Conservation (phyloP, 2,797 vertebrate genomes). For the Meda fulgida region DNA sequence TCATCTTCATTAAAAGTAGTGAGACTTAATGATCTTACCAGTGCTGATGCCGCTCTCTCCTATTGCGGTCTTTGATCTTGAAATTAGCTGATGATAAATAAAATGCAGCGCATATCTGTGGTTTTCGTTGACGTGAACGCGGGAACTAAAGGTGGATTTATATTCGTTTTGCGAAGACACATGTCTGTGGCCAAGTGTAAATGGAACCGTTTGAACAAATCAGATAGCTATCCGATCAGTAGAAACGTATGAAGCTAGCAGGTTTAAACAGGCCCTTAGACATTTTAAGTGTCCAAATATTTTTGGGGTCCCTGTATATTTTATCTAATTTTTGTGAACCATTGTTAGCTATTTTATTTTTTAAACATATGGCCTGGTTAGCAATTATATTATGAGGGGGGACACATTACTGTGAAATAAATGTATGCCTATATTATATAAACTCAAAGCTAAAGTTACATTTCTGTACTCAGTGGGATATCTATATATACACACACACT, state of each 20-base stretch:
- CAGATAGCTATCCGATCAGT: neutral
- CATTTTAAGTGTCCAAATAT: constrained; percentile 28
- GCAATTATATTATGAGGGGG: neutral
- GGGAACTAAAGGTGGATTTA: neutral
- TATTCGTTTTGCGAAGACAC: neutral
- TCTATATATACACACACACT: neutral
- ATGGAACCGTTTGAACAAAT: neutral
- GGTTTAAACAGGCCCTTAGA: neutral
- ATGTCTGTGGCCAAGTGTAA: neutral
- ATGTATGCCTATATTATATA: too few species aligned
- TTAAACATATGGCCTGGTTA: neutral
- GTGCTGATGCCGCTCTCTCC: constrained; percentile 8
- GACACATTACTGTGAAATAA: neutral
- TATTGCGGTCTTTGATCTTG: constrained; percentile 1
- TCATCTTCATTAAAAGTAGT: constrained; percentile 5
- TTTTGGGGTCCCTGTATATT: neutral
- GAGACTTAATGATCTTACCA: constrained; percentile 3
- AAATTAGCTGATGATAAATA: neutral
- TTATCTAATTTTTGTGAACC: neutral
- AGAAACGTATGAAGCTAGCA: neutral
- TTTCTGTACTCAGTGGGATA: neutral
- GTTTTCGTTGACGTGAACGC: neutral
- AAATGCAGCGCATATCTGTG: neutral
- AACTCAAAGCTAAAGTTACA: neutral
- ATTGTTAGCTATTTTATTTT: neutral